These are phyloP conservation scores for Drosophila tropicalis DNA, from an alignment of 1,140 invertebrate species.

Conservation along the genomic window DNA sequence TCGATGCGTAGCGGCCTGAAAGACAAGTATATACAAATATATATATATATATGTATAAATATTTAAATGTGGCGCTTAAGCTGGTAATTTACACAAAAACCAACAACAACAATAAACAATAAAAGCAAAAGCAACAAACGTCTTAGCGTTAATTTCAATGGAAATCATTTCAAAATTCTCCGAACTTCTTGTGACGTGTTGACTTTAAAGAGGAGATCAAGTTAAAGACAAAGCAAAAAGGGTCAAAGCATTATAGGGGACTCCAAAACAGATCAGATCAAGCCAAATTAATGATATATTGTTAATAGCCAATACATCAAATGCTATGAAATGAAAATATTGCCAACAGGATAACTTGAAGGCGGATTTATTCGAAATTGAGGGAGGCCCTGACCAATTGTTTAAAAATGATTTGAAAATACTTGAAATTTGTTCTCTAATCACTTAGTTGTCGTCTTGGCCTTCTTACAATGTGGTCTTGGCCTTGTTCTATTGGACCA, in stretches of 20 bases:
- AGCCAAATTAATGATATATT: too few relatives aligned
- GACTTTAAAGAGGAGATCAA: slow-evolving; percentile 21
- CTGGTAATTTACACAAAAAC: slow-evolving; percentile 63
- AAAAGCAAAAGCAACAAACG: slow-evolving; percentile 14
- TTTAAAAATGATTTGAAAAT: too few relatives aligned
- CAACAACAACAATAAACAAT: slow-evolving; percentile 24
- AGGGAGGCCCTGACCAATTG: too few relatives aligned
- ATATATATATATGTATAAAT: slow-evolving; percentile 43
- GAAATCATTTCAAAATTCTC: slow-evolving; percentile 67
- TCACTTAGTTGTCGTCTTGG: too few relatives aligned
- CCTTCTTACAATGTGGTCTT: too few relatives aligned
- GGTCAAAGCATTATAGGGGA: background rate
- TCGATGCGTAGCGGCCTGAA: slow-evolving; percentile 19
- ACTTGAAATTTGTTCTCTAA: too few relatives aligned
- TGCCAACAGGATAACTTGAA: too few relatives aligned
- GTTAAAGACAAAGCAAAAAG: background rate
- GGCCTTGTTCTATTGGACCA: too few relatives aligned
- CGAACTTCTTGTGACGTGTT: slow-evolving; percentile 30
- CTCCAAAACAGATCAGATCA: background rate
- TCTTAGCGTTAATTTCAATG: slow-evolving; percentile 36
- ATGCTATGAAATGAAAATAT: too few relatives aligned
- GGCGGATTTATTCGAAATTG: too few relatives aligned
- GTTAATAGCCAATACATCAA: too few relatives aligned
- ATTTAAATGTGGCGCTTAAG: slow-evolving; percentile 77
- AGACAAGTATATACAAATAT: slow-evolving; percentile 13